Evolutionary conservation across 1,140 invertebrate species (phyloP).

Genomic region (Brachionus calyciflorus): DNA sequence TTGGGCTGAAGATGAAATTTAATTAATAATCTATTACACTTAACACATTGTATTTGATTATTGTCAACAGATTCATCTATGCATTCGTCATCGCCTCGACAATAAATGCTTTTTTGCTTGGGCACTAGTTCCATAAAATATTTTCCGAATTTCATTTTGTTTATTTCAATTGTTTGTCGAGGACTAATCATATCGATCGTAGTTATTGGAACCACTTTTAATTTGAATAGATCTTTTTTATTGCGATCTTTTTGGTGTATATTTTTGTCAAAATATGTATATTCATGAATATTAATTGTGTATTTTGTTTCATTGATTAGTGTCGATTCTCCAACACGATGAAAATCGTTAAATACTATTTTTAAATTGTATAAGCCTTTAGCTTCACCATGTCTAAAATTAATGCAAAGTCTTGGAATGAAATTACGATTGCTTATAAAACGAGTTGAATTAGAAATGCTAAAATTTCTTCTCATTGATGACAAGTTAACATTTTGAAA

Average conservation of each 20-base stretch:
- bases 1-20: constrained; percentile 10
- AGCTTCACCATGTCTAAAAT: constrained; percentile 1
- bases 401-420: constrained; percentile 1
- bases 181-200: background rate
- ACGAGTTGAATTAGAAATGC: background rate
- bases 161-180: background rate
- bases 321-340: background rate
- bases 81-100: background rate
- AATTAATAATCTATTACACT: background rate
- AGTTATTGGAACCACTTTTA: background rate
- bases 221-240: background rate
- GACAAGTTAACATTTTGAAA: constrained; percentile 23
- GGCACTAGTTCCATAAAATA: background rate
- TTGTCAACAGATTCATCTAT: background rate
- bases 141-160: background rate
- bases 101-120: background rate
- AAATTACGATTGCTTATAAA: background rate
- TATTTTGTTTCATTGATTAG: background rate
- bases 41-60: constrained; percentile 8
- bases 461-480: background rate
- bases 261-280: background rate
- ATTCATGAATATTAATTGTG: background rate
- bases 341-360: background rate
- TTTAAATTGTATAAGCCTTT: constrained; percentile 1
- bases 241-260: background rate